Conservation (phyloP, 2,888 invertebrate genomes). For the Alloplasta piceator region DNA sequence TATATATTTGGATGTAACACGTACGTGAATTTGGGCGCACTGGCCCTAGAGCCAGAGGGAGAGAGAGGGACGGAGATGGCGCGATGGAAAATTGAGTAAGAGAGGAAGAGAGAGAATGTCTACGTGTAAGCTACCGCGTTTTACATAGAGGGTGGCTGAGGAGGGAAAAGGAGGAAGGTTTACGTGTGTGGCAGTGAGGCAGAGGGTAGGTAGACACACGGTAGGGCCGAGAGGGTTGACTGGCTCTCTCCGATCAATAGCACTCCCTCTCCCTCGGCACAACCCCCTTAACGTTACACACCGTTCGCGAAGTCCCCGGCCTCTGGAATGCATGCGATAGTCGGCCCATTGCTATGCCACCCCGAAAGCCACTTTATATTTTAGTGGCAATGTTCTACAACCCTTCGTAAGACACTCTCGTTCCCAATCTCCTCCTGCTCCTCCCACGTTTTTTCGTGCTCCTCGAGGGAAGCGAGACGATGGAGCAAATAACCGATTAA, state of each 20-base stretch:
- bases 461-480: slow-evolving; percentile 5
- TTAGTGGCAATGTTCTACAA: slow-evolving; percentile 82
- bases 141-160: slow-evolving; percentile 40
- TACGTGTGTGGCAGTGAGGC: slow-evolving; percentile 62
- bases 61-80: background rate
- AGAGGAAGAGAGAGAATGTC: slow-evolving; percentile 31
- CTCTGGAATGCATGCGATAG: slow-evolving; percentile 78
- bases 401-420: slow-evolving; percentile 78
- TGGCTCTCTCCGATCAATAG: slow-evolving; percentile 81
- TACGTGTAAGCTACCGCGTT: slow-evolving; percentile 50
- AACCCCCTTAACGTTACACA: slow-evolving; percentile 61
- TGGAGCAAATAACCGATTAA: slow-evolving; percentile 20
- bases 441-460: slow-evolving; percentile 13
- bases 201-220: slow-evolving; percentile 62
- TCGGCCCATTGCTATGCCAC: slow-evolving; percentile 81
- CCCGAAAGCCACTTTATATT: slow-evolving; percentile 82
- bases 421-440: slow-evolving; percentile 25
- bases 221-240: slow-evolving; percentile 81
- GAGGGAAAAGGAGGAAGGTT: slow-evolving; percentile 16
- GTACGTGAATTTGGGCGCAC: slow-evolving; percentile 57
- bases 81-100: slow-evolving; percentile 32
- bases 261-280: slow-evolving; percentile 64
- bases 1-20: slow-evolving; percentile 53
- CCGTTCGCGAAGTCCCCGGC: slow-evolving; percentile 74
- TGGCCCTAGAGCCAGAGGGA: background rate